These are phyloP conservation scores for Drosophila arizonae DNA, from an alignment of 1,140 invertebrate species.

Conservation along the genomic window DNA sequence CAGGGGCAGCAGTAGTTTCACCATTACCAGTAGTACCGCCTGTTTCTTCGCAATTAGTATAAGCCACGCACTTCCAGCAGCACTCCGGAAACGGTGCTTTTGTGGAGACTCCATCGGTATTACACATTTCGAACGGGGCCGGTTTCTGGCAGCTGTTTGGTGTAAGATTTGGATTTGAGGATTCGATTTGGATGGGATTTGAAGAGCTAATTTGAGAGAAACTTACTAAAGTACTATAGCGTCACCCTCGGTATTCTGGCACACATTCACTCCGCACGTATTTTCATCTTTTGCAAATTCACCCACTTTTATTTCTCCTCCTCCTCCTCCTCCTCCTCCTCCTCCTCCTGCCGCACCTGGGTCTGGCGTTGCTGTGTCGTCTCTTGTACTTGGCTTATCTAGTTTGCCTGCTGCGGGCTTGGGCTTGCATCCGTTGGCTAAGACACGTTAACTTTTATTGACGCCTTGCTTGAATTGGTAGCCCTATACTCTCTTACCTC, in stretches of 20 bases:
- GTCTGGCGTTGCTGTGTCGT: too few relatives aligned
- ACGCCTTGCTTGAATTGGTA: neutral
- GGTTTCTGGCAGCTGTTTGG: slow-evolving; percentile 51
- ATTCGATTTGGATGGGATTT: neutral
- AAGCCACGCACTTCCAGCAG: slow-evolving; percentile 50
- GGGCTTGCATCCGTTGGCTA: slow-evolving; percentile 38
- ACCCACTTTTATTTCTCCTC: slow-evolving; percentile 30
- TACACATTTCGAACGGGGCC: slow-evolving; percentile 36
- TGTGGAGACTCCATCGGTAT: slow-evolving; percentile 26
- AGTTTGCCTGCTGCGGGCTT: neutral
- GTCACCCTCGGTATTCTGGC: slow-evolving; percentile 35
- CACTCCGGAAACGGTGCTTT: slow-evolving; percentile 34
- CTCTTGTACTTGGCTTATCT: too few relatives aligned
- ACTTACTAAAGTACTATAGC: slow-evolving; percentile 53
- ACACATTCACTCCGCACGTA: slow-evolving; percentile 28
- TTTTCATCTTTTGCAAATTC: slow-evolving; percentile 16
- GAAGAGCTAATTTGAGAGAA: too few relatives aligned
- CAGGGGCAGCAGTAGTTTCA: too few relatives aligned
- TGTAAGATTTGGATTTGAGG: too few relatives aligned
- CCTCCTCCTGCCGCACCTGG: too few relatives aligned
- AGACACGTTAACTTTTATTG: neutral
- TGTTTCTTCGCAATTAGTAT: slow-evolving; percentile 7
- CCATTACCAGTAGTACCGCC: too few relatives aligned
- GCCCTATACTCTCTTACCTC: slow-evolving; percentile 12
- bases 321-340: too few relatives aligned